Evolutionary conservation across 2,888 invertebrate genomes (phyloP).

Genomic region (Phortica magna): DNA sequence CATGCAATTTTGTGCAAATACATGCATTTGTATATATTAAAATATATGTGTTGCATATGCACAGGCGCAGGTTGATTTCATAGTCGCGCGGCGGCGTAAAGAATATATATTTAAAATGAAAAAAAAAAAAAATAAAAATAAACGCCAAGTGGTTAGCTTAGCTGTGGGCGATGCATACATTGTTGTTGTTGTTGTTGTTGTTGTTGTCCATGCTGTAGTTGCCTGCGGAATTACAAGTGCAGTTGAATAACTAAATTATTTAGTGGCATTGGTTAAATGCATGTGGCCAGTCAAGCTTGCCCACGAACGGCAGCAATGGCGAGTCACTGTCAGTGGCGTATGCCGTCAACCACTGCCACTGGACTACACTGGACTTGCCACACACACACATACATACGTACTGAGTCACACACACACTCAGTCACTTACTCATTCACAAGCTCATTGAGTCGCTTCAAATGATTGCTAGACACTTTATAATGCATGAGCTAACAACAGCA

Average conservation of each 20-base stretch:
- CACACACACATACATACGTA: not conserved
- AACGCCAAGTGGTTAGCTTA: not conserved
- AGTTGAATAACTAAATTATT: constrained; percentile 67
- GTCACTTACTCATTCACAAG: constrained; percentile 64
- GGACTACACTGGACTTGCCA: not conserved
- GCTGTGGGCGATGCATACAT: not conserved
- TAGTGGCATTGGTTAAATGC: constrained; percentile 57
- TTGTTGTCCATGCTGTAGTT: not conserved
- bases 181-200: not conserved
- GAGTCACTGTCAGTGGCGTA: not conserved
- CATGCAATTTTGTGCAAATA: too few species aligned
- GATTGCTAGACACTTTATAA: constrained; percentile 72
- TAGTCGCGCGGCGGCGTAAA: not conserved
- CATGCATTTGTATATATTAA: not conserved
- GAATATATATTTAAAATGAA: constrained; percentile 15
- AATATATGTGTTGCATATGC: not conserved
- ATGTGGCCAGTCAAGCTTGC: constrained; percentile 10
- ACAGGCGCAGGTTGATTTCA: not conserved
- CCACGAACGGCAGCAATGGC: not conserved
- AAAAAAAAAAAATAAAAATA: not conserved
- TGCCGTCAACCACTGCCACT: not conserved
- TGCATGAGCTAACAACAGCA: constrained; percentile 32
- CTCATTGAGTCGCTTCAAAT: constrained; percentile 67
- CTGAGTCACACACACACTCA: not conserved
- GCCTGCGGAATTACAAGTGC: constrained; percentile 28